These are phyloP conservation scores for Meda fulgida DNA, from an alignment of 2,797 vertebrate genomes.

Conservation along the genomic window DNA sequence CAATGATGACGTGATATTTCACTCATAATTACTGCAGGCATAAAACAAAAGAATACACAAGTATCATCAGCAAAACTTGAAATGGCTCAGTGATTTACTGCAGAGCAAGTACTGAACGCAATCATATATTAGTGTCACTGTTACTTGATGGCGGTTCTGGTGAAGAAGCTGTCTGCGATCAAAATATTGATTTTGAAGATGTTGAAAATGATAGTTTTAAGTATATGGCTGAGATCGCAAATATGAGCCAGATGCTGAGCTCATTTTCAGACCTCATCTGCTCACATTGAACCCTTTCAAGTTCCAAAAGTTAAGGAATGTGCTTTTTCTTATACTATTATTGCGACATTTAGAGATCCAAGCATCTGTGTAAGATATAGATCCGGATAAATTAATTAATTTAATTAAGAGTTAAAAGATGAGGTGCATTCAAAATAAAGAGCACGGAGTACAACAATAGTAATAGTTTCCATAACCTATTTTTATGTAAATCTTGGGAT, in stretches of 20 bases:
- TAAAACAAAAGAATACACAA: too few relatives aligned
- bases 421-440: constrained; percentile 22
- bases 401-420: background rate
- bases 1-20: too few relatives aligned
- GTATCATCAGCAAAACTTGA: too few relatives aligned
- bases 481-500: background rate
- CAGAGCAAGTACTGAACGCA: too few relatives aligned
- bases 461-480: background rate
- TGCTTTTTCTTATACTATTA: too few relatives aligned
- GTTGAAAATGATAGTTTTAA: background rate
- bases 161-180: too few relatives aligned
- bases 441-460: background rate
- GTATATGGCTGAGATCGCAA: background rate
- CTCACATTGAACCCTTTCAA: background rate
- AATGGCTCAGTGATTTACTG: too few relatives aligned
- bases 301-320: background rate
- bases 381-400: too few relatives aligned
- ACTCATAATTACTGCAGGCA: too few relatives aligned
- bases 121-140: background rate
- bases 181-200: background rate
- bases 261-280: background rate
- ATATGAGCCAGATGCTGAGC: background rate
- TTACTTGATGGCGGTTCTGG: background rate
- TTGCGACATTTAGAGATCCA: too few relatives aligned
- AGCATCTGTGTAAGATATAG: too few relatives aligned